Evolutionary conservation across 2,888 invertebrate genomes (phyloP).

Genomic region (Drosophila barbarae): DNA sequence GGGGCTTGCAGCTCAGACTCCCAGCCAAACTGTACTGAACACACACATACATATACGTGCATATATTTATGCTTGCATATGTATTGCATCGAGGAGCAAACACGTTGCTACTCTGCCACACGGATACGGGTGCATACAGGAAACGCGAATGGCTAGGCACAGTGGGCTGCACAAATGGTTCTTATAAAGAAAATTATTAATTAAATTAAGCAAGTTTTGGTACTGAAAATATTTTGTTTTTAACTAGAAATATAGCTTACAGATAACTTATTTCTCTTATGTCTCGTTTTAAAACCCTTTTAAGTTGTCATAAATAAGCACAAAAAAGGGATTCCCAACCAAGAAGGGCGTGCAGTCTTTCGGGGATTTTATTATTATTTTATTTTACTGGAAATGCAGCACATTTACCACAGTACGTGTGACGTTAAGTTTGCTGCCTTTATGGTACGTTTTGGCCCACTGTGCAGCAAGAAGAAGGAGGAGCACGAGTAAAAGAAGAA

Average conservation of each 20-base stretch:
- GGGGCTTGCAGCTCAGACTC: slow-evolving; percentile 17
- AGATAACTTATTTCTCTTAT: background rate
- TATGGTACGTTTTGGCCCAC: background rate
- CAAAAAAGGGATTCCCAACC: background rate
- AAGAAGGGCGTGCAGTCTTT: background rate
- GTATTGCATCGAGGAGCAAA: slow-evolving; percentile 44
- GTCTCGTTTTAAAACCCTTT: background rate
- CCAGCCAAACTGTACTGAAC: slow-evolving; percentile 68
- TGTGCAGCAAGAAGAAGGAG: slow-evolving; percentile 33
- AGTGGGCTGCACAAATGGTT: background rate
- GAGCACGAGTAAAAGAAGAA: slow-evolving; percentile 4
- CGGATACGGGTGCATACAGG: slow-evolving; percentile 43
- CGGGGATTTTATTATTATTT: slow-evolving; percentile 1
- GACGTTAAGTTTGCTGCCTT: background rate
- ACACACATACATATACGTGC: slow-evolving; percentile 11
- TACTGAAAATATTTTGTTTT: background rate
- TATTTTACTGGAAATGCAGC: background rate
- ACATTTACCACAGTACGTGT: background rate
- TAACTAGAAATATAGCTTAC: background rate
- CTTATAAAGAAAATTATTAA: background rate
- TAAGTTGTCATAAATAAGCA: background rate
- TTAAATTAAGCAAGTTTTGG: background rate
- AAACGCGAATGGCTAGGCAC: slow-evolving; percentile 49
- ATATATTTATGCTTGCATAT: background rate
- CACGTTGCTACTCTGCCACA: slow-evolving; percentile 50